Percentiles rank a stretch among this genome's conserved stretches.
Conservation (phyloP, 2,888 invertebrate genomes). For the Iphiclides podalirius region DNA sequence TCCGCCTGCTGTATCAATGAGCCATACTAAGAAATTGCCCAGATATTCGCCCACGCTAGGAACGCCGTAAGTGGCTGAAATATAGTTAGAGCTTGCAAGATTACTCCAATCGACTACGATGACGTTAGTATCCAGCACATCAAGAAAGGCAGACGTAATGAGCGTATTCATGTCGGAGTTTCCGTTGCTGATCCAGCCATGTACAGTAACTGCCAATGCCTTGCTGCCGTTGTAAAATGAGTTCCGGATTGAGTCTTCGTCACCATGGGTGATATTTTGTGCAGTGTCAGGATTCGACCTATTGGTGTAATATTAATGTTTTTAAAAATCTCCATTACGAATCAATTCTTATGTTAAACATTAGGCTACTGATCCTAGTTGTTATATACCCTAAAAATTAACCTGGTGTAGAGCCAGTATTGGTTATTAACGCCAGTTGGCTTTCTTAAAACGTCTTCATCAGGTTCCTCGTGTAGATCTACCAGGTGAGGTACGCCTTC, state of each 20-base stretch:
- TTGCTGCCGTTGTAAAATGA: constrained; percentile 42
- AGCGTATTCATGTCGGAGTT: constrained; percentile 34
- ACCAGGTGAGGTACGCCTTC: constrained; percentile 53
- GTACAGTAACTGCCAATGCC: constrained; percentile 42
- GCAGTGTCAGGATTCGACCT: constrained; percentile 37
- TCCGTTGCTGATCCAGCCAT: constrained; percentile 46
- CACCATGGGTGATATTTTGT: constrained; percentile 39
- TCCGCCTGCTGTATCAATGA: constrained; percentile 41
- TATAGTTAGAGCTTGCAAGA: constrained; percentile 32
- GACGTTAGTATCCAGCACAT: constrained; percentile 41
- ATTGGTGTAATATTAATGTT: constrained; percentile 3
- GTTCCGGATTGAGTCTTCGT: constrained; percentile 36
- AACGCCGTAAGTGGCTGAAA: constrained; percentile 29
- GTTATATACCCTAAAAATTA: not conserved
- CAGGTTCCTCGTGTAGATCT: constrained; percentile 49
- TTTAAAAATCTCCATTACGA: not conserved
- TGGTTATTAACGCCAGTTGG: constrained; percentile 58
- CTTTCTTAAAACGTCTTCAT: constrained; percentile 33
- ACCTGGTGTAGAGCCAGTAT: constrained; percentile 61
- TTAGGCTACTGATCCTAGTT: not conserved
- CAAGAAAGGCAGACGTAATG: constrained; percentile 43
- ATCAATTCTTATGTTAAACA: not conserved
- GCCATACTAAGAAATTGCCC: constrained; percentile 42
- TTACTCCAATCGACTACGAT: constrained; percentile 49
- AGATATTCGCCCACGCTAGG: constrained; percentile 33